Evolutionary conservation across 2,888 invertebrate species (phyloP).

Genomic region (Horisme vitalbata): DNA sequence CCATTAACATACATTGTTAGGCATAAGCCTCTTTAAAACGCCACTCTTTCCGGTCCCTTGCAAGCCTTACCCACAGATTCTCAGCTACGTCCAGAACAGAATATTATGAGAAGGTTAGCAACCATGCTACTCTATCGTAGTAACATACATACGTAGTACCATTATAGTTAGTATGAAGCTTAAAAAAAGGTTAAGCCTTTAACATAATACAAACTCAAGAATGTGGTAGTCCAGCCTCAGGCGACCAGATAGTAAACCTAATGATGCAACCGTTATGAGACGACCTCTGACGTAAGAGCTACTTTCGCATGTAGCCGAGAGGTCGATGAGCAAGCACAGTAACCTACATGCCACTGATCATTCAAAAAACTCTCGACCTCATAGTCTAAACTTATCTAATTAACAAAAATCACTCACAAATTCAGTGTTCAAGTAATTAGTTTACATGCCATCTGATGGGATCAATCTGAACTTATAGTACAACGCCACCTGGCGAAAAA

Average conservation of each 20-base stretch:
- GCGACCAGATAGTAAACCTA: slow-evolving; percentile 44
- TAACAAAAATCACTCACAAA: slow-evolving; percentile 31
- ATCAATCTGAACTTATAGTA: slow-evolving; percentile 12
- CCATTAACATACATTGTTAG: no score
- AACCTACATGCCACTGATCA: slow-evolving; percentile 61
- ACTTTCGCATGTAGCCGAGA: slow-evolving; percentile 67
- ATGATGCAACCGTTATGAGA: slow-evolving; percentile 71
- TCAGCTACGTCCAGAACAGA: no score
- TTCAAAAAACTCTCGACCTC: slow-evolving; percentile 49
- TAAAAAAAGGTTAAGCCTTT: no score
- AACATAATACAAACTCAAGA: not conserved
- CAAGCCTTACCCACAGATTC: no score
- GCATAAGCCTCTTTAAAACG: no score
- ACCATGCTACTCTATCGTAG: no score
- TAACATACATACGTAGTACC: no score
- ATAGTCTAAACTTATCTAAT: slow-evolving; percentile 28
- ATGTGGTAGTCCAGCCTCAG: slow-evolving; percentile 12
- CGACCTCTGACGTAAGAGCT: slow-evolving; percentile 73
- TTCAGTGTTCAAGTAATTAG: slow-evolving; percentile 12
- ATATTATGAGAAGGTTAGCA: no score
- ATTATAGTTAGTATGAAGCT: no score
- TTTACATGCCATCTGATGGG: slow-evolving; percentile 44
- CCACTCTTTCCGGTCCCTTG: no score
- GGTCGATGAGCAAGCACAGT: slow-evolving; percentile 62
- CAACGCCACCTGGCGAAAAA: slow-evolving; percentile 38